Percentiles rank a stretch among this genome's conserved stretches.
These are phyloP conservation scores for Hydropotes inermis DNA, from an alignment of 2,113 vertebrate genomes.

Conservation along the genomic window DNA sequence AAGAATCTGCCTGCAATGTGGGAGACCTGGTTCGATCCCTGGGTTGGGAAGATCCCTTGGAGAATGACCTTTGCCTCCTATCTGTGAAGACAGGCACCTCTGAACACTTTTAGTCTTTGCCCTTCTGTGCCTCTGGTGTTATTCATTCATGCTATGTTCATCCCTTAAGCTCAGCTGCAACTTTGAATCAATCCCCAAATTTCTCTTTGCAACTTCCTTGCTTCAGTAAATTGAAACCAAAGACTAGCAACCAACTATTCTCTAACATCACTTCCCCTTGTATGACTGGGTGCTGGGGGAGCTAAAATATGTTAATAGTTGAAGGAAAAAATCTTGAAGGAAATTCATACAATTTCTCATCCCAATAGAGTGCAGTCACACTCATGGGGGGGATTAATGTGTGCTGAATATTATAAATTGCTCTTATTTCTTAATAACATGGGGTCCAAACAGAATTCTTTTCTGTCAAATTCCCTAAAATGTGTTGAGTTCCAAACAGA, in stretches of 20 bases:
- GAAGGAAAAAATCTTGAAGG: background rate
- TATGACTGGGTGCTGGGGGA: slow-evolving; percentile 38
- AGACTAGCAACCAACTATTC: slow-evolving; percentile 48
- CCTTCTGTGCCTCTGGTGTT: background rate
- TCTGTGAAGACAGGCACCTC: background rate
- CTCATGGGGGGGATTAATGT: background rate
- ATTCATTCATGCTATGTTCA: slow-evolving; percentile 45
- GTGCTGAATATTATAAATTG: background rate
- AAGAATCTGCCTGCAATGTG: background rate
- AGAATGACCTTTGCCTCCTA: background rate
- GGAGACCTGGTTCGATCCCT: background rate
- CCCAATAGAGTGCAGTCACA: background rate
- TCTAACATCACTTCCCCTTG: background rate
- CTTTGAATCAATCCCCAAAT: slow-evolving; percentile 50
- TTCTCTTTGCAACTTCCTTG: slow-evolving; percentile 51
- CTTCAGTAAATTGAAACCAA: slow-evolving; percentile 62
- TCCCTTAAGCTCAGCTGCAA: slow-evolving; percentile 40
- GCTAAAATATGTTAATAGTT: slow-evolving; percentile 7
- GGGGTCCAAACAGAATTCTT: slow-evolving; percentile 15
- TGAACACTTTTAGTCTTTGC: background rate
- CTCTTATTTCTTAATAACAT: background rate
- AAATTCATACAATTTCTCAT: background rate
- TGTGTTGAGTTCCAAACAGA: background rate
- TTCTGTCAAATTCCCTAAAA: background rate
- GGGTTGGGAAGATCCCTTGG: background rate